Base-by-base conservation (phyloP, 2,797 vertebrate species). In the Catostomus latipinnis region DNA sequence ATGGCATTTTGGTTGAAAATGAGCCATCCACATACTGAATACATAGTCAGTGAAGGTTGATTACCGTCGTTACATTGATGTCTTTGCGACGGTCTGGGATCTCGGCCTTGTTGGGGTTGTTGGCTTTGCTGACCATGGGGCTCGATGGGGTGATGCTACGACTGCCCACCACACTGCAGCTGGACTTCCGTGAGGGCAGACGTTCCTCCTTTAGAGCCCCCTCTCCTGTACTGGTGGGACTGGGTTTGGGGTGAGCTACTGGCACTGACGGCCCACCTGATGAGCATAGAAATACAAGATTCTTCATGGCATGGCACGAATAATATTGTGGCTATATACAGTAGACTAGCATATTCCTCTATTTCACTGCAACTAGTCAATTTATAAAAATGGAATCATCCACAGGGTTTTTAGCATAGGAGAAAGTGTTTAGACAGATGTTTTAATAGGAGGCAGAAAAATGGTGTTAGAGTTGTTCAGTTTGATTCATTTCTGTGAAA, bases 31-130 rank as follows among this genome's bases (percentile, higher is more conserved):
- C 1, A 34, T 34, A 34, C 4, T 34, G 34, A 34, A 34, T 34
- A 34, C 34, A 34, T 34, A 34, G 3, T 34, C 34, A 34, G 3
- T 34, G 34, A 34, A 34, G 18, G 3, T 49, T 88, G 8, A 46
- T 94, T 86, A 97, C 96, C 6, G 96, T 95, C 74, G 95, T 94
- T 81, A 94, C 93, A 1, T 91, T 91, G 80, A 94, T 93, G 87
- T 97, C 96, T 89, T 97, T 97, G 88, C 96, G 94, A 74, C 95
- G 94, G 87, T 96, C 96, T 0, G 96, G 96, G 88, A 98, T 97
- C 91, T 98, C 96, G 0, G 96, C 92, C 88, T 98, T 97, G 92
- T 98, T 98, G 85, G 96, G 96, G 89, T 98, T 97, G 92, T 96
- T 96, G 88, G 96, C 96, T 13, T 95, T 96, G 95, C 96, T 97